Evolutionary conservation across 2,797 vertebrate genomes (phyloP).

Genomic region (Propithecus perrieri): DNA sequence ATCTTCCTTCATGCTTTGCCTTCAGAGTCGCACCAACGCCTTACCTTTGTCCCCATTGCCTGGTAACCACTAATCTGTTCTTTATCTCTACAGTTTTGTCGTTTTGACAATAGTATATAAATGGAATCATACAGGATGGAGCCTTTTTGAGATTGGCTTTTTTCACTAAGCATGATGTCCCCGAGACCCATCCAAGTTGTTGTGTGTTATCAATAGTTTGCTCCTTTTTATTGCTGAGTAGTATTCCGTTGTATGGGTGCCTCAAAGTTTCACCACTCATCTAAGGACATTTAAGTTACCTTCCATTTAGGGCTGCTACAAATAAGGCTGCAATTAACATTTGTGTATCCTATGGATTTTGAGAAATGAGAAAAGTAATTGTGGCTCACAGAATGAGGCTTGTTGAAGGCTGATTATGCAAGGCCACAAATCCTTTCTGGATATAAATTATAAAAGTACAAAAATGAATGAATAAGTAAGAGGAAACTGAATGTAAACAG

Average conservation of each 20-base stretch:
- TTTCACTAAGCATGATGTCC: background rate
- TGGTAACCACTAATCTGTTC: background rate
- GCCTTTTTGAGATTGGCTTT: background rate
- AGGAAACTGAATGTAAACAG: conserved; percentile 39
- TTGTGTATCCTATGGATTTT: background rate
- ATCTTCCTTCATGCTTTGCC: background rate
- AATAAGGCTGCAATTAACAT: background rate
- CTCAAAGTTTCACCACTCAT: background rate
- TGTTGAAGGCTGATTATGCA: background rate
- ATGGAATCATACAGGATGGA: background rate
- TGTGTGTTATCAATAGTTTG: background rate
- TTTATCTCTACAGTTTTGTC: background rate
- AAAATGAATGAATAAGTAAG: conserved; percentile 38
- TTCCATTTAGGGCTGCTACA: background rate
- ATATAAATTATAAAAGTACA: background rate
- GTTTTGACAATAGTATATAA: background rate
- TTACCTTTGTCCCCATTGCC: background rate
- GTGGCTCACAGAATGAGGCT: background rate
- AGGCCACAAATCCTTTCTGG: conserved; percentile 9
- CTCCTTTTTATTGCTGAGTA: background rate
- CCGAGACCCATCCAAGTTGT: background rate
- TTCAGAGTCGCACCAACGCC: background rate
- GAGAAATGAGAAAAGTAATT: background rate
- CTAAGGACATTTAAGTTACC: background rate
- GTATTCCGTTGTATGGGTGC: background rate